phyloP scores from a whole-genome alignment of 2,888 invertebrate genomes.

The Auanema freiburgensis region DNA sequence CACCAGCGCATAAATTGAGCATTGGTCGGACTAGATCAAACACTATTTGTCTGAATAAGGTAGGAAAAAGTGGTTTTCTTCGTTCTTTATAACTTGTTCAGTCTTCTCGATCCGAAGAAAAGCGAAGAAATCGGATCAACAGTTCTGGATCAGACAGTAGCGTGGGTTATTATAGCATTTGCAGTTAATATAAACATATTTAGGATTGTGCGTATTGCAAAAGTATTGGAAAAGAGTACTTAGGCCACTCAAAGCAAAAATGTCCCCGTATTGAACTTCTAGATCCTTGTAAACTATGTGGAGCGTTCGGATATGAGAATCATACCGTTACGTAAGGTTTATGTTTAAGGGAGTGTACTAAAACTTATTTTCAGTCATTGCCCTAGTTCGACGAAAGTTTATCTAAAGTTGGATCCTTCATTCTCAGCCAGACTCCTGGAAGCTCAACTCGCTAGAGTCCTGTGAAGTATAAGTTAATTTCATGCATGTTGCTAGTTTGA shows the following conservation, averaged over 20 bases:
- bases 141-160: not conserved
- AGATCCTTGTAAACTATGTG: conserved; percentile 34
- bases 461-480: too few species aligned
- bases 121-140: not conserved
- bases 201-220: conserved; percentile 20
- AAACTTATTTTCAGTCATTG: conserved; percentile 14
- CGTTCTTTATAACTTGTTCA: not conserved
- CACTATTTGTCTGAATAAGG: too few species aligned
- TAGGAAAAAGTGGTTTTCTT: not conserved
- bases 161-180: not conserved
- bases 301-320: conserved; percentile 30
- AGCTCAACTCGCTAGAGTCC: too few species aligned
- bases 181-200: not conserved
- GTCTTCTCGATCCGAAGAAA: not conserved
- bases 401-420: conserved; percentile 16
- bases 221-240: not conserved
- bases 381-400: conserved; percentile 3
- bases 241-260: conserved; percentile 24
- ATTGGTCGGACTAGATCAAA: too few species aligned
- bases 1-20: too few species aligned
- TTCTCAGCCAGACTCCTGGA: too few species aligned
- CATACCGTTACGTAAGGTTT: conserved; percentile 35
- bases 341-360: too few species aligned
- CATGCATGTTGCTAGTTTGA: too few species aligned
- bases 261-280: conserved; percentile 22